These are phyloP conservation scores for Parascotia fuliginaria DNA, from an alignment of 2,888 invertebrate species.

Conservation along the genomic window DNA sequence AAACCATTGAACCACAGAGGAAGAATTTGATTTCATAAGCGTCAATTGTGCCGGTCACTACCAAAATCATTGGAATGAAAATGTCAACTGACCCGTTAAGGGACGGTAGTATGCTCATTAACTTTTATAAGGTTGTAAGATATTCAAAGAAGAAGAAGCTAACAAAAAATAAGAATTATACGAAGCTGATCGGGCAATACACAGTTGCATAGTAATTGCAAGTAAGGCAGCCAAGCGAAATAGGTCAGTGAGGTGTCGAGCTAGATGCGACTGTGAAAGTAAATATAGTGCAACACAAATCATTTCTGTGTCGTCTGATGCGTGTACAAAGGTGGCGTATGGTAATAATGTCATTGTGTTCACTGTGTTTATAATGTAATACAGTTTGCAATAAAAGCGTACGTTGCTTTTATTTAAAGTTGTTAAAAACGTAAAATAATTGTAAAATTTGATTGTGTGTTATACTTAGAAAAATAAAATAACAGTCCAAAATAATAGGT, in stretches of 20 bases:
- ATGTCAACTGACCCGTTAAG: no score
- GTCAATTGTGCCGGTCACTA: not conserved
- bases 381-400: no score
- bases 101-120: no score
- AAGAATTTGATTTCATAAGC: not conserved
- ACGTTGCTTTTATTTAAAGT: no score
- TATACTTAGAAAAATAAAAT: no score
- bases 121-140: no score
- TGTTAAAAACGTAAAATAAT: no score
- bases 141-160: no score
- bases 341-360: not conserved
- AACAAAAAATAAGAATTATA: not conserved
- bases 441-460: no score
- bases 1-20: not conserved
- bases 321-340: not conserved
- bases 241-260: slow-evolving; percentile 40
- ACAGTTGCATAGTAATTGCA: slow-evolving; percentile 17
- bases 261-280: slow-evolving; percentile 4
- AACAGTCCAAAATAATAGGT: no score
- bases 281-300: slow-evolving; percentile 13
- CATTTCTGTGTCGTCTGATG: slow-evolving; percentile 15
- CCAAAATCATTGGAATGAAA: no score
- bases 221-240: slow-evolving; percentile 34
- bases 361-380: not conserved
- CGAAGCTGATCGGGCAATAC: slow-evolving; percentile 15